Evolutionary conservation across 2,797 vertebrate genomes (phyloP).

Genomic region (Gobio occitaniae): DNA sequence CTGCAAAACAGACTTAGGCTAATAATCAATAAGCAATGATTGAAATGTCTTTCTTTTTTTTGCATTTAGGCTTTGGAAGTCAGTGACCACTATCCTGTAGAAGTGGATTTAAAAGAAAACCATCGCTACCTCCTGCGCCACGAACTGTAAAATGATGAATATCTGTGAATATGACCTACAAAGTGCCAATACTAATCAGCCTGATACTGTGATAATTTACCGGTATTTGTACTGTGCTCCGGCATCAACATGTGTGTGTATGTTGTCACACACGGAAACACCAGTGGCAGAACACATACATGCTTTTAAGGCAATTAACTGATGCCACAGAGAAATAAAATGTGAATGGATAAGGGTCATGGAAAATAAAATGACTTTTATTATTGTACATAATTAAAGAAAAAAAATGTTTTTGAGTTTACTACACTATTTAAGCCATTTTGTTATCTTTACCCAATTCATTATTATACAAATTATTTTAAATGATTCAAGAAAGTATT

Average conservation of each 20-base stretch:
- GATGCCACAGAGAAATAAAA: background rate
- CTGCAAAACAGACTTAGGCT: background rate
- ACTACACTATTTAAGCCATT: background rate
- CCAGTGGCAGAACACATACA: background rate
- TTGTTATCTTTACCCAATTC: background rate
- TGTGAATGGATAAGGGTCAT: background rate
- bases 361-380: background rate
- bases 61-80: slow-evolving; percentile 79
- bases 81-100: slow-evolving; percentile 88
- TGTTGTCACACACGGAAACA: background rate
- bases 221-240: background rate
- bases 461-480: background rate
- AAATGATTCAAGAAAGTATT: background rate
- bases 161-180: background rate
- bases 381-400: background rate
- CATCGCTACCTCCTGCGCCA: slow-evolving; percentile 72
- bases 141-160: slow-evolving; percentile 72
- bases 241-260: background rate
- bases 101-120: slow-evolving; percentile 81
- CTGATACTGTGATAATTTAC: background rate
- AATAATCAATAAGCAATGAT: background rate
- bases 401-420: background rate
- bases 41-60: slow-evolving; percentile 4
- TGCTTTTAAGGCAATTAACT: background rate
- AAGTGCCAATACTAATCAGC: background rate